Conservation (phyloP, 2,888 invertebrate genomes). For the Trimorus sp. region DNA sequence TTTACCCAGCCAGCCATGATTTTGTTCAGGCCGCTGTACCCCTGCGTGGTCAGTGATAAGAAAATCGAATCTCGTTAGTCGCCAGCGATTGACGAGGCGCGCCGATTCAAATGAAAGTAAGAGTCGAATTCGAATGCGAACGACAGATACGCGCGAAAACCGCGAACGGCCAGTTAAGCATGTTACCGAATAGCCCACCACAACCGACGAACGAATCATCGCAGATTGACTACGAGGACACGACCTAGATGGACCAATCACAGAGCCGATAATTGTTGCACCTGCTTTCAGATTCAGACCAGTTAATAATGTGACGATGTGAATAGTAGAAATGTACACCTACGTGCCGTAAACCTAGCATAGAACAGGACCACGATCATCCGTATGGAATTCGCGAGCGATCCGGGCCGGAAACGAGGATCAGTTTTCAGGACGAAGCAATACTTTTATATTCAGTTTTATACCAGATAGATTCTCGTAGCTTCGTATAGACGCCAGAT, state of each 20-base stretch:
- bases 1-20: conserved; percentile 82
- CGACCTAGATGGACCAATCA: conserved; percentile 62
- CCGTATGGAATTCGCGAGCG: conserved; percentile 33
- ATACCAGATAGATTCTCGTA: conserved; percentile 59
- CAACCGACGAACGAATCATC: not conserved
- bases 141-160: no score
- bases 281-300: conserved; percentile 61
- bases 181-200: no score
- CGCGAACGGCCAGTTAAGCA: no score
- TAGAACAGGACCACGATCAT: conserved; percentile 42
- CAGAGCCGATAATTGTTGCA: conserved; percentile 58
- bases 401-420: conserved; percentile 24
- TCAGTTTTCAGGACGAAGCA: conserved; percentile 58
- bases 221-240: conserved; percentile 23
- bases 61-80: conserved; percentile 67
- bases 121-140: conserved; percentile 11
- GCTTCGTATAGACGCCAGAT: conserved; percentile 36
- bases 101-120: conserved; percentile 54
- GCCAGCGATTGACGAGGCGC: conserved; percentile 8
- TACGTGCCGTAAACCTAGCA: conserved; percentile 63
- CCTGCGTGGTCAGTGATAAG: conserved; percentile 79
- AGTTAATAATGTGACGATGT: conserved; percentile 45
- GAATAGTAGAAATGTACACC: conserved; percentile 62
- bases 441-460: conserved; percentile 64
- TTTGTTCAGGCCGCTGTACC: conserved; percentile 86